Conservation (phyloP, 2,797 vertebrate species). For the Brotula barbata region DNA sequence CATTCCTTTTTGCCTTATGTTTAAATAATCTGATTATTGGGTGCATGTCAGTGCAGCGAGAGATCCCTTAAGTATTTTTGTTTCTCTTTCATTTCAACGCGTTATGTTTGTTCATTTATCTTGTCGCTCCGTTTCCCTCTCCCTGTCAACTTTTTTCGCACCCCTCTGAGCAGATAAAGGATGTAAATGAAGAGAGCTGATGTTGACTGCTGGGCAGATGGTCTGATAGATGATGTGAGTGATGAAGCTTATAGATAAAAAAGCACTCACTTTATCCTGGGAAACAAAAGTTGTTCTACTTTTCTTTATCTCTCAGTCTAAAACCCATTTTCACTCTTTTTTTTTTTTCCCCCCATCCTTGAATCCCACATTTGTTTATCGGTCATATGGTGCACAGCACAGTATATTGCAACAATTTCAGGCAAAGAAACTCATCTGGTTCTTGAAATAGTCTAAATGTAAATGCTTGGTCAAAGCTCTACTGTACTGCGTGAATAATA, state of each 20-base stretch:
- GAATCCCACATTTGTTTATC: constrained; percentile 6
- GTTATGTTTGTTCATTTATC: constrained; percentile 7
- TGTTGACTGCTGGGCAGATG: constrained; percentile 46
- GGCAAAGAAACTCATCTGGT: constrained; percentile 36
- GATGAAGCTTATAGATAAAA: constrained; percentile 24
- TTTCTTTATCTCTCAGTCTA: constrained; percentile 9
- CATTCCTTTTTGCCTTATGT: no score
- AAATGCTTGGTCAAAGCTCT: constrained; percentile 39
- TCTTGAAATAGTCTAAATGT: constrained; percentile 61
- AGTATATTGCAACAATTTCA: constrained; percentile 3
- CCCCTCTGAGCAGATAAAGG: constrained; percentile 25
- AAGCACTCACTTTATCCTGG: constrained; percentile 12
- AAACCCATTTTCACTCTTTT: background rate
- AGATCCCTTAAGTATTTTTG: background rate
- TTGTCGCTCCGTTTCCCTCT: background rate
- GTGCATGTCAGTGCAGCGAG: no score
- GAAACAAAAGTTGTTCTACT: constrained; percentile 7
- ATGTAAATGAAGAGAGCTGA: constrained; percentile 39
- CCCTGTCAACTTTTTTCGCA: background rate
- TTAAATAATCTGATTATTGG: no score
- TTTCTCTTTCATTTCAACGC: no score
- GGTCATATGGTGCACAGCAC: constrained; percentile 9
- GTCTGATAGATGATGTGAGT: constrained; percentile 33
- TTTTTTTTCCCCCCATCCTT: background rate
- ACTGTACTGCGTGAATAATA: constrained; percentile 51